Percentiles rank a stretch among this genome's conserved stretches.
Evolutionary conservation across 2,888 invertebrate species (phyloP).

Genomic region (Pyralis farinalis): DNA sequence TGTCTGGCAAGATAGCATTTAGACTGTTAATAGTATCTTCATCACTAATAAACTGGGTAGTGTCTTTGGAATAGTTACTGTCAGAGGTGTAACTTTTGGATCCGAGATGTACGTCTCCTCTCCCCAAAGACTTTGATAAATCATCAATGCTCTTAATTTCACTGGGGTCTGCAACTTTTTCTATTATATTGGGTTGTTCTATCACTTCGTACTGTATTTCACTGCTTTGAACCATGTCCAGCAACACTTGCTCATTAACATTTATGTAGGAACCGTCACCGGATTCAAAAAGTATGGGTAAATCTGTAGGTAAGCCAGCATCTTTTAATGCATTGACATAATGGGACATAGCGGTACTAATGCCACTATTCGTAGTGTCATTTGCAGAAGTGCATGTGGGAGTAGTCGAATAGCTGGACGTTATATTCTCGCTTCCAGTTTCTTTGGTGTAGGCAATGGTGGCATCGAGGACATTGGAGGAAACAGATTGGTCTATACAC

Average conservation of each 20-base stretch:
- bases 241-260: slow-evolving; percentile 83
- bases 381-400: slow-evolving; percentile 38
- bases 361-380: slow-evolving; percentile 41
- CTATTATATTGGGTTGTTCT: slow-evolving; percentile 75
- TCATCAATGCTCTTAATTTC: slow-evolving; percentile 77
- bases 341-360: slow-evolving; percentile 69
- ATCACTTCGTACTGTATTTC: slow-evolving; percentile 77
- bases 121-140: slow-evolving; percentile 69
- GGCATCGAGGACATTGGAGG: slow-evolving; percentile 55
- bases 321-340: slow-evolving; percentile 73
- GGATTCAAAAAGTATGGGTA: slow-evolving; percentile 83
- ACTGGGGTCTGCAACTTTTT: slow-evolving; percentile 69
- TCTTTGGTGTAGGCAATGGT: slow-evolving; percentile 54
- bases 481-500: slow-evolving; percentile 62
- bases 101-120: slow-evolving; percentile 64
- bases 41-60: slow-evolving; percentile 38
- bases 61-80: slow-evolving; percentile 48
- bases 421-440: slow-evolving; percentile 51
- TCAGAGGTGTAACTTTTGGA: slow-evolving; percentile 45
- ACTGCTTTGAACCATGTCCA: slow-evolving; percentile 76
- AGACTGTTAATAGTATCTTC: slow-evolving; percentile 65
- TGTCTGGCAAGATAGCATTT: slow-evolving; percentile 65
- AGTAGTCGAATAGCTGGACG: slow-evolving; percentile 47
- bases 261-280: slow-evolving; percentile 84
- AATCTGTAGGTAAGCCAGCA: slow-evolving; percentile 67